Percentiles rank a stretch among this genome's conserved stretches.
Evolutionary conservation across 2,797 vertebrate species (phyloP).

Genomic region (Nothura maculosa): DNA sequence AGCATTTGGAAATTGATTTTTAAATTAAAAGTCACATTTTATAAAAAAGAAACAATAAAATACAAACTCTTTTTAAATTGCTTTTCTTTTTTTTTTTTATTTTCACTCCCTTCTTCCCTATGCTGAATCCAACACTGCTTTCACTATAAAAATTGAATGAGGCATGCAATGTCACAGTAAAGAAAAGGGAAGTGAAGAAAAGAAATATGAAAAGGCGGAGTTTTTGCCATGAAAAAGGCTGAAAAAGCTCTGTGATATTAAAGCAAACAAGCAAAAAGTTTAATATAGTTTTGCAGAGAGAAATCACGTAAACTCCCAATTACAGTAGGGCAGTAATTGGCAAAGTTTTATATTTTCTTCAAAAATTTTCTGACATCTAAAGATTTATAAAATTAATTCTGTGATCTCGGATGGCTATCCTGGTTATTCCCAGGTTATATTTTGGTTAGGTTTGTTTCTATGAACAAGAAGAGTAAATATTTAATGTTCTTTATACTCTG

Average conservation of each 20-base stretch:
- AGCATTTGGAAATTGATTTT: neutral
- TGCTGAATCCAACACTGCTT: neutral
- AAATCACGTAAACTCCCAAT: neutral
- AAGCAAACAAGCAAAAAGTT: neutral
- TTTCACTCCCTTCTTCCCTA: neutral
- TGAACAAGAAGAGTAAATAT: neutral
- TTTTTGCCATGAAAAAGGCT: neutral
- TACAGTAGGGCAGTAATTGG: neutral
- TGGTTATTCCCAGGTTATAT: neutral
- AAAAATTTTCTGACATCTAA: no score
- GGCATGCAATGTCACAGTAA: rapidly evolving
- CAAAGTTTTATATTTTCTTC: no score
- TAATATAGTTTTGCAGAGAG: neutral
- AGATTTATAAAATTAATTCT: neutral
- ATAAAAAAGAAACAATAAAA: neutral
- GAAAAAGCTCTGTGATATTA: neutral
- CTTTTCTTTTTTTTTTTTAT: neutral
- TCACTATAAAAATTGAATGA: neutral
- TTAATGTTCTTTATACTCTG: neutral
- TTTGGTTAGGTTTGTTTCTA: neutral
- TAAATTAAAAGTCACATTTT: neutral
- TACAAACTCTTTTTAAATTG: rapidly evolving
- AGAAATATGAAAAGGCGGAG: neutral
- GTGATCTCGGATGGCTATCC: neutral
- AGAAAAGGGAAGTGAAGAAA: neutral